Conservation (phyloP, 2,888 invertebrate genomes). For the Synergus laeviventris region DNA sequence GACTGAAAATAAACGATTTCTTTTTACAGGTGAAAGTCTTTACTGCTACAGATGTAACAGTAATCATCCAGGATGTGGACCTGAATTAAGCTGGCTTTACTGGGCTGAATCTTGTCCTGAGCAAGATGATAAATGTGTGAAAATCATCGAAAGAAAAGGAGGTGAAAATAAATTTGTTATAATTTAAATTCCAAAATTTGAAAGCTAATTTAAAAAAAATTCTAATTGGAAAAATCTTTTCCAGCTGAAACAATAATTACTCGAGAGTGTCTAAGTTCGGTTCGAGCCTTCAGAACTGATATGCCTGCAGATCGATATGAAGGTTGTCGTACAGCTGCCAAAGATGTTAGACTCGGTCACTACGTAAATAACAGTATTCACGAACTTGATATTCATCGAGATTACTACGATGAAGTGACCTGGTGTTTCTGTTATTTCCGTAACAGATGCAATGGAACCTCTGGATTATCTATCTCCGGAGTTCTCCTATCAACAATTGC, state of each 20-base stretch:
- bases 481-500: neutral
- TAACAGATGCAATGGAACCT: conserved; percentile 87
- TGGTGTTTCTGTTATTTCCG: conserved; percentile 96
- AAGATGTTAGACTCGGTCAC: conserved; percentile 87
- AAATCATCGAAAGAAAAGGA: conserved; percentile 90
- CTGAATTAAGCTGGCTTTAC: conserved; percentile 88
- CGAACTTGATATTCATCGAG: conserved; percentile 89
- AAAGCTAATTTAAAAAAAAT: neutral
- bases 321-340: conserved; percentile 89
- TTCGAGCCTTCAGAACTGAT: conserved; percentile 87
- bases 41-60: conserved; percentile 95
- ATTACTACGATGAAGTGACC: conserved; percentile 87
- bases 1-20: neutral
- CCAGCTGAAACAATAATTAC: conserved; percentile 88
- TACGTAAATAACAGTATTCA: conserved; percentile 92
- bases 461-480: conserved; percentile 37
- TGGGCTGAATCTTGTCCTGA: conserved; percentile 90
- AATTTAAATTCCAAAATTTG: conserved; percentile 57
- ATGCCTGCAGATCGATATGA: conserved; percentile 95
- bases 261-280: conserved; percentile 89
- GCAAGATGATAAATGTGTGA: conserved; percentile 91
- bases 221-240: conserved; percentile 53
- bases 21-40: conserved; percentile 79
- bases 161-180: conserved; percentile 77
- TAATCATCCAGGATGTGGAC: conserved; percentile 91